Evolutionary conservation across 1,140 invertebrate genomes (phyloP).

Genomic region (Mizuhopecten yessoensis): DNA sequence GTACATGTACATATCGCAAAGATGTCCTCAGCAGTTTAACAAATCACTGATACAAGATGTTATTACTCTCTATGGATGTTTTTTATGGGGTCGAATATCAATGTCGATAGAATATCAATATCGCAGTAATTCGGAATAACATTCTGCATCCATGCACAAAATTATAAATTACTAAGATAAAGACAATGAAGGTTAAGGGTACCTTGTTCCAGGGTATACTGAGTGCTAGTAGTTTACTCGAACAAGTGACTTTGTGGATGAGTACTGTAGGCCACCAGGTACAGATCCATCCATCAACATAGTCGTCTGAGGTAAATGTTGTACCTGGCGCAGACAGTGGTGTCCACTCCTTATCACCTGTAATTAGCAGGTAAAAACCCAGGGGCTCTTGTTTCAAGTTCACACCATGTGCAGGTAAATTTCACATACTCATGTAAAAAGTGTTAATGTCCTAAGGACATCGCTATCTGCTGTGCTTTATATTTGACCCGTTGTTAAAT

Average conservation of each 20-base stretch:
- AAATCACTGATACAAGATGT: too few species aligned
- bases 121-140: too few species aligned
- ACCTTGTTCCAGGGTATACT: too few species aligned
- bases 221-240: too few species aligned
- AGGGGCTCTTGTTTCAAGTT: not conserved
- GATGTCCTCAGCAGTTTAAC: too few species aligned
- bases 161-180: too few species aligned
- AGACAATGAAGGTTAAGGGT: too few species aligned
- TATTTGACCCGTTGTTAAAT: not conserved
- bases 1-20: too few species aligned
- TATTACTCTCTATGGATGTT: too few species aligned
- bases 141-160: too few species aligned
- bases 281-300: not conserved
- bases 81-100: too few species aligned
- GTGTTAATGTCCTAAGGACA: not conserved
- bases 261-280: not conserved
- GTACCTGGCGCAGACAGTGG: not conserved
- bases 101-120: too few species aligned
- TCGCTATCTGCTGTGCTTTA: not conserved
- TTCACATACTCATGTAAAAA: not conserved
- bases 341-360: slow-evolving; percentile 20
- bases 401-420: slow-evolving; percentile 9
- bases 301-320: not conserved
- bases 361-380: slow-evolving; percentile 21
- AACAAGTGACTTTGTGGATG: not conserved